phyloP scores from a whole-genome alignment of 2,113 vertebrate species.

The Pterocles burchelli region DNA sequence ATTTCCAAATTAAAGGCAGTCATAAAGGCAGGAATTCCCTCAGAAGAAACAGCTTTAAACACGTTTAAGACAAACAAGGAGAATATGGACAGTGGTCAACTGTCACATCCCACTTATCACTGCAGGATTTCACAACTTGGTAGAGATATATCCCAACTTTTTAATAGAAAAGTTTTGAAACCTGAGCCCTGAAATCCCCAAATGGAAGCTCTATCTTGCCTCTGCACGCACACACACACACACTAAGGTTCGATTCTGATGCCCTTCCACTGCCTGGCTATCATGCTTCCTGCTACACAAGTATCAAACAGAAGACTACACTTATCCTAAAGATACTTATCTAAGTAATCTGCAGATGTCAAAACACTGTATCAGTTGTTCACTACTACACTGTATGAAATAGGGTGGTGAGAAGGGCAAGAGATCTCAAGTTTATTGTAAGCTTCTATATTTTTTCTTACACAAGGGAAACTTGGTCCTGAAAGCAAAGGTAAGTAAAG shows the following conservation, averaged over 20 bases:
- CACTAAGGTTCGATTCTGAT: not conserved
- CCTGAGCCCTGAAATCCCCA: not conserved
- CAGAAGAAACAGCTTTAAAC: not conserved
- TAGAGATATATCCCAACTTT: not conserved
- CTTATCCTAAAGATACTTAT: not conserved
- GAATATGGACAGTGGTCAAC: not conserved
- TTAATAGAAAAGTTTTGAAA: not conserved
- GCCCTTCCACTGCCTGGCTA: not conserved
- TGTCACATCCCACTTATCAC: not conserved
- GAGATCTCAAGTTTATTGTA: not conserved
- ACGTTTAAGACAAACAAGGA: not conserved
- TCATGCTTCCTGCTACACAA: rapidly evolving
- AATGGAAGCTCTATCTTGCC: not conserved
- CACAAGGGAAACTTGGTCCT: not conserved
- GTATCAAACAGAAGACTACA: not conserved
- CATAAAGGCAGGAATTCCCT: not conserved
- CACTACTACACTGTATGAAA: not conserved
- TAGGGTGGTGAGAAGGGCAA: not conserved
- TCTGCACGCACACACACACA: not conserved
- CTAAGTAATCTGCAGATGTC: not conserved
- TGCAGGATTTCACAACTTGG: not conserved
- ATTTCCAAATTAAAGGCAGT: not conserved
- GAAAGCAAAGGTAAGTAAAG: not conserved
- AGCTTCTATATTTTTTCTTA: not conserved
- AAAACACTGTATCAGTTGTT: not conserved